These are phyloP conservation scores for Morinoia aosen DNA, from an alignment of 2,888 invertebrate genomes.

Conservation along the genomic window DNA sequence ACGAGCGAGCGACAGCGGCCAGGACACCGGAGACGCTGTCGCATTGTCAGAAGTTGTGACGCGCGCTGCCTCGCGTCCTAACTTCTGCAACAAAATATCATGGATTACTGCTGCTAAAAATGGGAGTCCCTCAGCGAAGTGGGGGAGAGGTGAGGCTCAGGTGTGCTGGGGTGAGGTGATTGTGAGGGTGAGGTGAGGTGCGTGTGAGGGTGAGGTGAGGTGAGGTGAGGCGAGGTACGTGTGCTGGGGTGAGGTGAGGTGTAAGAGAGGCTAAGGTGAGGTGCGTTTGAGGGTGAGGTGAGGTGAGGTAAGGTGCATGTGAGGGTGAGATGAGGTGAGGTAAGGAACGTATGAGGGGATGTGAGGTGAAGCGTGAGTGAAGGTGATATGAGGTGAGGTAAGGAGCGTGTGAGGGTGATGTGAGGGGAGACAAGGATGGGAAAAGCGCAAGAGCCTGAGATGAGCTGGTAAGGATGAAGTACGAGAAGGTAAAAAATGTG, in stretches of 20 bases:
- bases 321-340: background rate
- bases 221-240: background rate
- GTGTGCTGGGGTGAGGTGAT: background rate
- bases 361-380: background rate
- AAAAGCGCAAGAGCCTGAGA: too few species aligned
- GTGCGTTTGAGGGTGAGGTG: too few species aligned
- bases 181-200: background rate
- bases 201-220: background rate
- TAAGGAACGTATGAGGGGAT: background rate
- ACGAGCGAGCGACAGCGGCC: background rate
- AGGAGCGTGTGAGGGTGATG: background rate
- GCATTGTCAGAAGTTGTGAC: conserved; percentile 32
- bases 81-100: conserved; percentile 17
- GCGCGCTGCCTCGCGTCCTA: background rate
- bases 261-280: too few species aligned
- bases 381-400: background rate
- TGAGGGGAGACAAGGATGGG: too few species aligned
- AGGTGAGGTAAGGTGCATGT: background rate
- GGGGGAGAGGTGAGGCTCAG: background rate
- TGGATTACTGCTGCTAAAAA: conserved; percentile 27
- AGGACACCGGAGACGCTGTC: conserved; percentile 12
- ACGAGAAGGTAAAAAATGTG: too few species aligned
- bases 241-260: too few species aligned
- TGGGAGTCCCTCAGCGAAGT: background rate
- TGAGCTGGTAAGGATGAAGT: too few species aligned